Evolutionary conservation across 2,888 invertebrate genomes (phyloP), one percentile per base, ranked within the genome.

Genomic region (Helleia helle): DNA sequence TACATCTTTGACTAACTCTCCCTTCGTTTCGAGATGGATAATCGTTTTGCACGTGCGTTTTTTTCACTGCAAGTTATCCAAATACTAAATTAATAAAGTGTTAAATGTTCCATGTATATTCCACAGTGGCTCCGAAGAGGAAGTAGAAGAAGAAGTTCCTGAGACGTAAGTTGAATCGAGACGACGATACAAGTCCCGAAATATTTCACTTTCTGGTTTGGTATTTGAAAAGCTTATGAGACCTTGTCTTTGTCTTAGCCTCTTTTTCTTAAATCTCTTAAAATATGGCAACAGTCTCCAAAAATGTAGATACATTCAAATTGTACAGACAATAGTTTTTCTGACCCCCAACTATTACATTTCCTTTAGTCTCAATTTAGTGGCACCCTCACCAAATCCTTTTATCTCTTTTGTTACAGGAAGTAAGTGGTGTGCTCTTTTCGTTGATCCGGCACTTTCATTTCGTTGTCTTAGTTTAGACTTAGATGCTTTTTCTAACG

Each of bases 81-180:
- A 34, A 18, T 34, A 34, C 34, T 18, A 17, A 34, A 34, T 18
- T 18, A 18, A 34, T 34, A 15, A 8, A 27, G 14, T 15, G 7
- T 44, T 48, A 42, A 44, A 52, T 43, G 43, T 15, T 31, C 8
- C 43, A 25, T 59, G 34, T 69, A 51, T 70, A 52, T 59, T 75
- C 62, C 71, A 60, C 81, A 85, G 86, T 85, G 86, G 86, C 73
- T 79, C 84, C 71, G 92, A 92, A 87, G 92, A 91, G 89, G 90
- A 90, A 86, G 89, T 89, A 65, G 90, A 90, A 86, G 91, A 91
- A 89, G 91, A 92, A 89, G 91, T 91, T 69, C 87, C 83, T 66
- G 89, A 89, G 79, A 88, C 88, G 92, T 92, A 90, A 91, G 91
- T 91, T 66, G 58, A 51, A 11, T 44, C 41, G 34, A 44, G 44